These are phyloP conservation scores for Ginglymostoma cirratum DNA, from an alignment of 2,113 vertebrate species.

Conservation along the genomic window DNA sequence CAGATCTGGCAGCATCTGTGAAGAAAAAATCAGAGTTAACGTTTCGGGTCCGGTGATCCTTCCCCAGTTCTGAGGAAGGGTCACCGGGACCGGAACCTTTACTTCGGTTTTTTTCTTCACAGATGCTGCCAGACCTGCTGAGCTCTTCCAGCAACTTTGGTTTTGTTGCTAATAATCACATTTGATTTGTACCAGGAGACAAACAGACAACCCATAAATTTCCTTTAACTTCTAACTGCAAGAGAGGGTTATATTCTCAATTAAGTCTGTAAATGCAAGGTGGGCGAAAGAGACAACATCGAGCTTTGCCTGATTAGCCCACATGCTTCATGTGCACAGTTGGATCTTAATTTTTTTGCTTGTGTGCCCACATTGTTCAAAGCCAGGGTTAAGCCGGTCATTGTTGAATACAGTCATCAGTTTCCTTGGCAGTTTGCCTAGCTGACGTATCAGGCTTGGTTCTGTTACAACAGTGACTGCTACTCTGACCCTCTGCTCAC, in stretches of 20 bases:
- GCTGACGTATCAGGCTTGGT: background rate
- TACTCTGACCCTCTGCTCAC: background rate
- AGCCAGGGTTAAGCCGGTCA: background rate
- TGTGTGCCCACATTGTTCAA: background rate
- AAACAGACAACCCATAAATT: background rate
- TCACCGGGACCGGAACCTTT: no score
- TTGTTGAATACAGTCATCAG: background rate
- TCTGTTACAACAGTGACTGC: background rate
- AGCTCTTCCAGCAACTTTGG: no score
- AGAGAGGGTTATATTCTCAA: background rate
- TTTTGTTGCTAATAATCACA: background rate
- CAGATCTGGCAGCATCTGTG: no score
- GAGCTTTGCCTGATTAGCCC: background rate
- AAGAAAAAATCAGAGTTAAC: no score
- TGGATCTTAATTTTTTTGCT: background rate
- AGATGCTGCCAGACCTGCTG: no score
- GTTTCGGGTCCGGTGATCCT: no score
- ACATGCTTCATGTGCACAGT: background rate
- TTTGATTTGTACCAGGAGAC: background rate
- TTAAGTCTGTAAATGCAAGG: background rate
- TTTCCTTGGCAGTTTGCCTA: background rate
- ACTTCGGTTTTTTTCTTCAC: no score
- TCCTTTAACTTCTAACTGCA: background rate
- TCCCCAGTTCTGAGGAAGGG: no score
- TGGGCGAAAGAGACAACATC: background rate